A percentile compares a stretch with the other conserved stretches of the same genome.
These are phyloP conservation scores for Idaea aversata DNA, from an alignment of 2,888 invertebrate species.

Conservation along the genomic window DNA sequence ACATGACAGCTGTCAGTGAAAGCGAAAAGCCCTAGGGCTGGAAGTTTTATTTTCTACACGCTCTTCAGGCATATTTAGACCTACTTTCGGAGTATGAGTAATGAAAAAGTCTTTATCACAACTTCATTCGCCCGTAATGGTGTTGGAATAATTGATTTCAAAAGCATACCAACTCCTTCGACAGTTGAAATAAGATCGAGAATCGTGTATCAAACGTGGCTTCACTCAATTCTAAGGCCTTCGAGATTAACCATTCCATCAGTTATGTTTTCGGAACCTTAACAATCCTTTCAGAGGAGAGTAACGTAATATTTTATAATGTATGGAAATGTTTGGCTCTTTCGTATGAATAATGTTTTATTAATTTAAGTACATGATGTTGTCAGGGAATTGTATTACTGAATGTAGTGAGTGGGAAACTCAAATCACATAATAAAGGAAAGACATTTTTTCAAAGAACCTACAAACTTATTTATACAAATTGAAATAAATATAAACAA, in stretches of 20 bases:
- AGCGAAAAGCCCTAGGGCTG: too few species aligned
- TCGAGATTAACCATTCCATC: slow-evolving; percentile 2
- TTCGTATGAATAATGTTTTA: slow-evolving; percentile 1
- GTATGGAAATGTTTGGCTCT: slow-evolving; percentile 5
- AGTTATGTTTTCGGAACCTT: not conserved
- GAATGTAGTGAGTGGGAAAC: slow-evolving; percentile 7
- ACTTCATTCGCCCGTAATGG: slow-evolving; percentile 33
- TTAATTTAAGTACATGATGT: slow-evolving; percentile 4
- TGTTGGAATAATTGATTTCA: slow-evolving; percentile 36
- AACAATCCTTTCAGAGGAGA: slow-evolving; percentile 3
- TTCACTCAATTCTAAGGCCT: slow-evolving; percentile 1
- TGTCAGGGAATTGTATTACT: too few species aligned
- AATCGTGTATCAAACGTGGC: slow-evolving; percentile 8
- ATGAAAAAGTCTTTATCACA: slow-evolving; percentile 36
- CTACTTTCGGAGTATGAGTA: too few species aligned
- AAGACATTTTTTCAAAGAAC: too few species aligned
- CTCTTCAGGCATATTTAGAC: too few species aligned
- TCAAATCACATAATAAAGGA: too few species aligned
- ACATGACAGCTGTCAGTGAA: too few species aligned
- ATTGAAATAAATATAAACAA: not conserved
- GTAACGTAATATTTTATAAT: not conserved
- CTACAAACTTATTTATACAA: too few species aligned
- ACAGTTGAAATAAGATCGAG: slow-evolving; percentile 16
- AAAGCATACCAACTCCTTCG: slow-evolving; percentile 19
- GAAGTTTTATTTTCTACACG: too few species aligned